A percentile compares a stretch with the other conserved stretches of the same genome.
Conservation (phyloP, 92 coral and sea anemone genomes). For the Chrysogorgia sp. region DNA sequence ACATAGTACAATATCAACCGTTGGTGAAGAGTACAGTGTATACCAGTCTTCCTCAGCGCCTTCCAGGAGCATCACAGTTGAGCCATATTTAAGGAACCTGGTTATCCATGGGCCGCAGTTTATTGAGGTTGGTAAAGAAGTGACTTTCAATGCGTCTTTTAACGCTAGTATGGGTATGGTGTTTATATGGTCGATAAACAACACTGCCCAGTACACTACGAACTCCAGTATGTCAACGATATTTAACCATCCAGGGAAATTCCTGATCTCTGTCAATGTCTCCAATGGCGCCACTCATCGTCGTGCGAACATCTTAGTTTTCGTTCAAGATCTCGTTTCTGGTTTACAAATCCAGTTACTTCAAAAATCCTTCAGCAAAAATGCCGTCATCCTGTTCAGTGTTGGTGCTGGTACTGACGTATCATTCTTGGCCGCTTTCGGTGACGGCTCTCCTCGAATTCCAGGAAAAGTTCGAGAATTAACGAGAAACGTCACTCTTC, state of each 20-base stretch:
- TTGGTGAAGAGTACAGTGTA: too few relatives aligned
- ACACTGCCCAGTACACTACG: not conserved
- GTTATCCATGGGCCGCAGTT: slow-evolving; percentile 6
- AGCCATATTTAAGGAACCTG: not conserved
- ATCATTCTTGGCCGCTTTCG: slow-evolving; percentile 69
- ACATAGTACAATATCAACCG: not conserved
- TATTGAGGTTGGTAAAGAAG: not conserved
- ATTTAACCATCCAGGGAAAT: slow-evolving; percentile 64
- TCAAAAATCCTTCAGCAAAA: slow-evolving; percentile 35
- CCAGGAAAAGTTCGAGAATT: slow-evolving; percentile 15
- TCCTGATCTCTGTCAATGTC: slow-evolving; percentile 54
- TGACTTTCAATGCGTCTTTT: not conserved
- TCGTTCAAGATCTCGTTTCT: slow-evolving; percentile 52
- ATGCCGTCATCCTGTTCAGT: slow-evolving; percentile 57
- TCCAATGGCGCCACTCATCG: slow-evolving; percentile 47
- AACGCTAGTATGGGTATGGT: not conserved
- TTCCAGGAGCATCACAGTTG: not conserved
- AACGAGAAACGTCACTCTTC: slow-evolving; percentile 7
- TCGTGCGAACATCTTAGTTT: slow-evolving; percentile 47
- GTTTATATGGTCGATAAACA: slow-evolving; percentile 4
- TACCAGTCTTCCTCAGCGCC: not conserved
- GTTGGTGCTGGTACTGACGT: slow-evolving; percentile 66
- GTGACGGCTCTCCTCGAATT: slow-evolving; percentile 46
- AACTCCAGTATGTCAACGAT: slow-evolving; percentile 3
- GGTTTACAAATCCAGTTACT: slow-evolving; percentile 57